Evolutionary conservation across 2,888 invertebrate genomes (phyloP).

Genomic region (Drosophila acutilabella): DNA sequence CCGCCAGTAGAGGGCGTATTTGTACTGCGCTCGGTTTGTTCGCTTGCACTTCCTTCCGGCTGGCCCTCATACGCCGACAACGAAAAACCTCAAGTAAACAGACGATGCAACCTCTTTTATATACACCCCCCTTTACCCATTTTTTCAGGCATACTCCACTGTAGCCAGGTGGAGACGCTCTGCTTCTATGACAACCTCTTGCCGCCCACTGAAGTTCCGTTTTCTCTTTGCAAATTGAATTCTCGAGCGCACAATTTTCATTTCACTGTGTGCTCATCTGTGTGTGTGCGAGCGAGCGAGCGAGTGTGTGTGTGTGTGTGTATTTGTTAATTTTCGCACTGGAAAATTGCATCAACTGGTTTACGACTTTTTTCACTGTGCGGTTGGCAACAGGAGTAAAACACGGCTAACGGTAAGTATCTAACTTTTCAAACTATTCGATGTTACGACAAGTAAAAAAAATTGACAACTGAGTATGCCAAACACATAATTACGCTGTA

Average conservation of each 20-base stretch:
- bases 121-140: not conserved
- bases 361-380: constrained; percentile 48
- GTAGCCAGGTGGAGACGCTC: not conserved
- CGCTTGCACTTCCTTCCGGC: constrained; percentile 77
- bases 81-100: constrained; percentile 72
- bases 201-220: constrained; percentile 25
- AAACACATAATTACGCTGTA: not conserved
- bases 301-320: constrained; percentile 39
- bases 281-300: constrained; percentile 12
- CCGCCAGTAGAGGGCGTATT: constrained; percentile 37
- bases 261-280: constrained; percentile 25
- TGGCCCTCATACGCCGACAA: constrained; percentile 51
- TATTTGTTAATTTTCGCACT: constrained; percentile 74
- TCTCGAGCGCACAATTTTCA: constrained; percentile 68
- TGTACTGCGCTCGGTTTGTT: constrained; percentile 71
- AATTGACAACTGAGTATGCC: not conserved
- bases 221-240: constrained; percentile 74
- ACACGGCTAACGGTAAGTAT: constrained; percentile 40
- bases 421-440: constrained; percentile 30
- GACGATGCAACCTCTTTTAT: constrained; percentile 42
- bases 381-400: constrained; percentile 42
- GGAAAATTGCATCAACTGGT: constrained; percentile 76
- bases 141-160: not conserved
- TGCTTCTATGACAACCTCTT: not conserved
- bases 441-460: constrained; percentile 18